These are phyloP conservation scores for Scaptodrosophila latifasciaeformis DNA, from an alignment of 2,888 invertebrate species.

Conservation along the genomic window DNA sequence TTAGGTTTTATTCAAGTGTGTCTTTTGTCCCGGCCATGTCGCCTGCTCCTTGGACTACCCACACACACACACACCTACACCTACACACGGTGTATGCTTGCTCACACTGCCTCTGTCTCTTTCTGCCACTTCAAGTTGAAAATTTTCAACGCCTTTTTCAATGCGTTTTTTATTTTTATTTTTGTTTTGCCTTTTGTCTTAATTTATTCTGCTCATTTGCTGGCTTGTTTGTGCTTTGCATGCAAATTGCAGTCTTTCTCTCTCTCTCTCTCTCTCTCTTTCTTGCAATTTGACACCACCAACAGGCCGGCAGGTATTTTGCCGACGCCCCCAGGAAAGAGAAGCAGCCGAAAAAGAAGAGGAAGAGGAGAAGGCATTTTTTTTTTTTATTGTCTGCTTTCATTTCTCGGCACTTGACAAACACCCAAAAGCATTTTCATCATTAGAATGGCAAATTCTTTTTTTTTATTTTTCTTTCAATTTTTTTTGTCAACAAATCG, in stretches of 20 bases:
- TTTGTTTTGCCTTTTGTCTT: constrained; percentile 25
- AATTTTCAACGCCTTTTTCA: constrained; percentile 16
- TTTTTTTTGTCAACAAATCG: too few relatives aligned
- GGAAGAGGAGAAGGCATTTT: not conserved
- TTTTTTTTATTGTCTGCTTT: not conserved
- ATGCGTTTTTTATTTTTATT: constrained; percentile 6
- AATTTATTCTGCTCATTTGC: constrained; percentile 59
- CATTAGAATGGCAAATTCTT: constrained; percentile 46
- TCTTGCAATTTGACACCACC: constrained; percentile 6
- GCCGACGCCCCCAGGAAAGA: too few relatives aligned
- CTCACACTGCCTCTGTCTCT: constrained; percentile 8
- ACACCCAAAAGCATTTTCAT: constrained; percentile 56
- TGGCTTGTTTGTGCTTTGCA: constrained; percentile 33
- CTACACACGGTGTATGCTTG: not conserved
- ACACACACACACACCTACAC: not conserved
- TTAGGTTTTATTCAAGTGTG: constrained; percentile 36
- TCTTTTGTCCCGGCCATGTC: constrained; percentile 53
- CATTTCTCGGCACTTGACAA: constrained; percentile 46
- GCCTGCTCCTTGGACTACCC: constrained; percentile 23
- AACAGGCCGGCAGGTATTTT: too few relatives aligned
- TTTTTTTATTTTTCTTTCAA: too few relatives aligned
- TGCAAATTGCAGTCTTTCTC: constrained; percentile 31
- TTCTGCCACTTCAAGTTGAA: constrained; percentile 32
- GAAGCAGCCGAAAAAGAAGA: not conserved
- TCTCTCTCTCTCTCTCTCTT: not conserved